Percentiles rank a stretch among this genome's conserved stretches.
Conservation (phyloP, 1,140 invertebrate genomes). For the Neuroterus valhalla region DNA sequence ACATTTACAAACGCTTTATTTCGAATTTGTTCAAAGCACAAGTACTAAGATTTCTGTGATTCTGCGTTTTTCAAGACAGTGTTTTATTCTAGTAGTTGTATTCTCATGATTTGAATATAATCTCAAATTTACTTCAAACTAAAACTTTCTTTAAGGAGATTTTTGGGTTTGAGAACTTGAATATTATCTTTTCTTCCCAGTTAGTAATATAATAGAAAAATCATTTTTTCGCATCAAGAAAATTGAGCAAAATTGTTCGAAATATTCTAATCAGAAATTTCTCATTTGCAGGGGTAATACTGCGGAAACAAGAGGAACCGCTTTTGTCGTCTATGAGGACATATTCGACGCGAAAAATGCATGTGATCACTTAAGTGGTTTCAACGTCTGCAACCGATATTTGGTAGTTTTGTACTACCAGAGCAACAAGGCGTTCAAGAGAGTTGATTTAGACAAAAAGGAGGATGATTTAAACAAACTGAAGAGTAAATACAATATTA, state of each 20-base stretch:
- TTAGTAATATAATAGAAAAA: no score
- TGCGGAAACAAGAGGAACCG: slow-evolving; percentile 97
- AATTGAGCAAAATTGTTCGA: slow-evolving; percentile 15
- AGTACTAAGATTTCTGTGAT: no score
- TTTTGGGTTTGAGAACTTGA: no score
- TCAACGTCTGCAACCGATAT: slow-evolving; percentile 99
- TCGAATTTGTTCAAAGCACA: no score
- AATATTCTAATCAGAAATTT: slow-evolving; percentile 37
- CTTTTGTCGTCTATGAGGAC: slow-evolving; percentile 99
- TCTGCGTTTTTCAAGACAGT: no score
- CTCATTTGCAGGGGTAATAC: slow-evolving; percentile 91
- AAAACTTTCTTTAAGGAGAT: no score
- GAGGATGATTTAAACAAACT: slow-evolving; percentile 97
- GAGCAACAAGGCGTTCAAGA: slow-evolving; percentile 96
- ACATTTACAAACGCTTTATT: no score
- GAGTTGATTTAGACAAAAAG: slow-evolving; percentile 97
- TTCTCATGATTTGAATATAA: no score
- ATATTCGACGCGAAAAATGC: slow-evolving; percentile 99
- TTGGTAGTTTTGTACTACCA: slow-evolving; percentile 98
- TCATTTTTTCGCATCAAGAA: no score
- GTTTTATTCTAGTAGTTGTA: no score
- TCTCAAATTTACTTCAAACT: no score
- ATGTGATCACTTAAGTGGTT: slow-evolving; percentile 98
- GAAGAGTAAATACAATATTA: slow-evolving; percentile 93
- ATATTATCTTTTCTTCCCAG: no score